A percentile compares a stretch with the other conserved stretches of the same genome.
Evolutionary conservation across 2,888 invertebrate genomes (phyloP).

Genomic region (Peribatodes rhomboidaria): DNA sequence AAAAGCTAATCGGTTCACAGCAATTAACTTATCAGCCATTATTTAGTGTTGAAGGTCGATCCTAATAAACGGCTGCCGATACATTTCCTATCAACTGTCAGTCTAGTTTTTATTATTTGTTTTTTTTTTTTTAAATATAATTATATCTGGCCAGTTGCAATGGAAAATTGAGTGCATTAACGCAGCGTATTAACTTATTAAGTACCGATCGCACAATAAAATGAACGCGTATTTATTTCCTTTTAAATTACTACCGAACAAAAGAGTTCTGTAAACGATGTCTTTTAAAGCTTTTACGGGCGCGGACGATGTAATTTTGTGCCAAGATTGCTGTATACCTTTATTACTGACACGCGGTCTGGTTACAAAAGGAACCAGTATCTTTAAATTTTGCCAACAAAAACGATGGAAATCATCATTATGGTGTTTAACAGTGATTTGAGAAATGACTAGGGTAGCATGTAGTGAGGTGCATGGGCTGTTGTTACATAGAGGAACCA

Average conservation of each 20-base stretch:
- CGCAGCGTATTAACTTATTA: constrained; percentile 49
- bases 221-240: constrained; percentile 61
- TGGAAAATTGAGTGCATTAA: constrained; percentile 55
- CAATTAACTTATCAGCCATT: constrained; percentile 84
- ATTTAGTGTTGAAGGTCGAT: constrained; percentile 79
- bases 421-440: constrained; percentile 42
- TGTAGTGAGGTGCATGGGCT: constrained; percentile 54
- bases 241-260: constrained; percentile 68
- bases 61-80: constrained; percentile 69
- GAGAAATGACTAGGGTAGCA: constrained; percentile 57
- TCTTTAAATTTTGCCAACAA: constrained; percentile 36
- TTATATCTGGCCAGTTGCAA: constrained; percentile 42
- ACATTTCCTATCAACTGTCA: constrained; percentile 65
- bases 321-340: constrained; percentile 58
- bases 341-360: constrained; percentile 63
- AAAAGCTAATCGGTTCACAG: constrained; percentile 80
- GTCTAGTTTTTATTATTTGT: constrained; percentile 43
- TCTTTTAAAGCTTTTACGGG: constrained; percentile 67
- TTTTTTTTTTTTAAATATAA: too few relatives aligned
- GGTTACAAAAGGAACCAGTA: constrained; percentile 61
- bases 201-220: constrained; percentile 56
- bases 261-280: constrained; percentile 67
- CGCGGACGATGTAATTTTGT: constrained; percentile 65
- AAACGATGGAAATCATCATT: constrained; percentile 43
- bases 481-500: constrained; percentile 74